Percentiles rank a stretch among this genome's conserved stretches.
phyloP scores from a whole-genome alignment of 2,888 invertebrate genomes.

The Desoria tigrina region DNA sequence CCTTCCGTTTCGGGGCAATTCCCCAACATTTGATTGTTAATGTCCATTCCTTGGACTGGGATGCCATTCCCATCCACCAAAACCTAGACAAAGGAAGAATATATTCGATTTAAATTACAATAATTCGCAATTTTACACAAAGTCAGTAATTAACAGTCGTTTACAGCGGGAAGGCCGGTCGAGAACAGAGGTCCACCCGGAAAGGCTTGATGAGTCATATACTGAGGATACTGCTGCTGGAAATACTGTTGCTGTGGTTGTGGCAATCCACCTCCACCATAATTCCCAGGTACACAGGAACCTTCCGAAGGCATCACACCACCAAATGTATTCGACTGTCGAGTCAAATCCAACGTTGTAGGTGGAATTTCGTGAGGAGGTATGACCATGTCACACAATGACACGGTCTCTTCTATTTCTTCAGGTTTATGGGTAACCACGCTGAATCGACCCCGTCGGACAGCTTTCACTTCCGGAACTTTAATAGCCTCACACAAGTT shows the following conservation, averaged over 20 bases:
- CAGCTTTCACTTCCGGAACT: slow-evolving; percentile 38
- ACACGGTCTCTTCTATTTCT: slow-evolving; percentile 44
- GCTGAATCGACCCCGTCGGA: slow-evolving; percentile 55
- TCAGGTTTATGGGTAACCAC: slow-evolving; percentile 55
- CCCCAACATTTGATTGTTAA: no score
- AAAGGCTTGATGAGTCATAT: neutral
- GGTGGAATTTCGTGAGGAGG: slow-evolving; percentile 1
- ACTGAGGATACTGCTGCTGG: slow-evolving; percentile 7
- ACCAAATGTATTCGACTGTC: slow-evolving; percentile 2
- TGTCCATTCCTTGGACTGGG: no score
- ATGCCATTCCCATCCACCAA: no score
- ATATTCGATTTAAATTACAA: no score
- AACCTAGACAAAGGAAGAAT: no score
- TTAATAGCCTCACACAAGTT: slow-evolving; percentile 60
- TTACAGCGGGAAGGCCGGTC: slow-evolving; percentile 22
- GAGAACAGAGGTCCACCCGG: slow-evolving; percentile 27
- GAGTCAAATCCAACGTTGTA: neutral
- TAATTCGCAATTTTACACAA: no score
- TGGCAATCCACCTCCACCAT: no score
- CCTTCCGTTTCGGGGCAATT: no score
- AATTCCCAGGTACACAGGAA: no score
- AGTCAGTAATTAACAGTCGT: no score
- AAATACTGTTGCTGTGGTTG: neutral
- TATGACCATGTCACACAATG: neutral
- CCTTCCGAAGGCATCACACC: slow-evolving; percentile 4